Conservation (phyloP, 2,888 invertebrate species). For the Ctenicera cuprea region DNA sequence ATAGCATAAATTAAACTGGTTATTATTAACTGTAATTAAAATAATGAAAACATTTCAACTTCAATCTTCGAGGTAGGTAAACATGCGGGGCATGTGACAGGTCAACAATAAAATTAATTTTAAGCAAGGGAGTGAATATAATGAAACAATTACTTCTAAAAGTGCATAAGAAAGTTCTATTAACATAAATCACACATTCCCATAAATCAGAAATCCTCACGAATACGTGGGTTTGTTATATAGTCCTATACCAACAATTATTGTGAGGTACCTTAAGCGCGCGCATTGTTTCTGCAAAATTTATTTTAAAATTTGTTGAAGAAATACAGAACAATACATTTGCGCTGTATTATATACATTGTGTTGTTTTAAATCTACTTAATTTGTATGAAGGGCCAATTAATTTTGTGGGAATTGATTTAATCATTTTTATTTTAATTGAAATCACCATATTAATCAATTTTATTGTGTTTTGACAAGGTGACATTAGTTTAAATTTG, state of each 20-base stretch:
- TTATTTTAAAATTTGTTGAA: too few species aligned
- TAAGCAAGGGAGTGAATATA: constrained; percentile 40
- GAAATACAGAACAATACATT: too few species aligned
- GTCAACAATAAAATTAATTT: constrained; percentile 45
- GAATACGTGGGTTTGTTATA: constrained; percentile 21
- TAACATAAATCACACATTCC: constrained; percentile 41
- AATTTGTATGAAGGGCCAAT: too few species aligned
- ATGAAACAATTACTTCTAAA: constrained; percentile 45
- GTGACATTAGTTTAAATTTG: neutral
- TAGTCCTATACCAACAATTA: neutral
- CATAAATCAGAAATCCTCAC: constrained; percentile 41
- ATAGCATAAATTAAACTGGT: constrained; percentile 34
- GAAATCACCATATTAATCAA: neutral
- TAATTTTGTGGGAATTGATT: neutral
- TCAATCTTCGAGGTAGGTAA: constrained; percentile 42
- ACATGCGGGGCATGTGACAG: constrained; percentile 35
- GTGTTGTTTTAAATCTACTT: too few species aligned
- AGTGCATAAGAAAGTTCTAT: constrained; percentile 41
- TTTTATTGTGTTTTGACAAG: neutral
- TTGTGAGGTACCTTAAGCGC: neutral
- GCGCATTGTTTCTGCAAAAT: neutral
- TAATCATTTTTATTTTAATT: too few species aligned
- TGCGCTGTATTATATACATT: too few species aligned
- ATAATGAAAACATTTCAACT: constrained; percentile 42
- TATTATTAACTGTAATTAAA: constrained; percentile 37